Conservation (phyloP, 2,113 vertebrate genomes). For the human (Homo sapiens) region GRCh38 chr5:161161001-161161500, state of each 20-base stretch:
- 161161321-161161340: not conserved
- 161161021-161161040: not conserved
- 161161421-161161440: not conserved
- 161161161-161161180: not conserved
- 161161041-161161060: not conserved
- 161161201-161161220: not conserved
- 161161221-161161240: not conserved
- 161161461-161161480: not conserved
- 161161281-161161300: not conserved
- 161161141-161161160: not conserved
- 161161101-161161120: not conserved
- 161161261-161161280: not conserved
- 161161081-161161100: not conserved
- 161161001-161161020: not conserved
- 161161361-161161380: not conserved
- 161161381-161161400: not conserved
- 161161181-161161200: not conserved
- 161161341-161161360: not conserved
- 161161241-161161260: conserved; percentile 7
- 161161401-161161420: not conserved
- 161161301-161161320: not conserved
- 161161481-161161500: not conserved
- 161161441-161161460: not conserved
- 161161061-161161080: not conserved
- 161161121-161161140: not conserved